phyloP scores from a whole-genome alignment of 2,797 vertebrate genomes.

The Miichthys miiuy region DNA sequence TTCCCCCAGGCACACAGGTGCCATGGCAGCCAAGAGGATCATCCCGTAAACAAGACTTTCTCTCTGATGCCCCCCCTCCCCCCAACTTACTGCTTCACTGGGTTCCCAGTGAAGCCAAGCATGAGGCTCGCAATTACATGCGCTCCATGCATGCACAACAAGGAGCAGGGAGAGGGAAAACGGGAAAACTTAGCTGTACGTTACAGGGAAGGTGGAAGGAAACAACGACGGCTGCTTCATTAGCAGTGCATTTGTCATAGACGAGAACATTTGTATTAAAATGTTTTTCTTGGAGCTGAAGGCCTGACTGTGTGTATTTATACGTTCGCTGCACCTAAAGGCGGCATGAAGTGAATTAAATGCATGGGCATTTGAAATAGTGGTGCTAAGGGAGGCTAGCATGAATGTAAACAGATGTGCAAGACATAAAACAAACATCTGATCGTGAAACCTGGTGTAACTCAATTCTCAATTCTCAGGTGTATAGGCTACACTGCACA shows the following conservation, averaged over 20 bases:
- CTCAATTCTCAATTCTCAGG: neutral
- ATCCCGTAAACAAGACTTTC: constrained; percentile 43
- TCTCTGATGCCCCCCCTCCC: neutral
- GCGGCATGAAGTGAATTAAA: neutral
- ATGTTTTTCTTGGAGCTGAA: constrained; percentile 12
- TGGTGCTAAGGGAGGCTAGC: neutral
- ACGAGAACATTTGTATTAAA: neutral
- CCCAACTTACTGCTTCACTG: constrained; percentile 46
- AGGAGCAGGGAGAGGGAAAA: constrained; percentile 19
- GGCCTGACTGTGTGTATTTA: neutral
- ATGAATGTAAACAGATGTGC: neutral
- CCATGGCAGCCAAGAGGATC: constrained; percentile 33
- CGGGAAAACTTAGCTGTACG: constrained; percentile 6
- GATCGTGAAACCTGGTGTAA: neutral
- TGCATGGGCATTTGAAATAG: neutral
- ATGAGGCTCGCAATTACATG: constrained; percentile 26
- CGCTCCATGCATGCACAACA: constrained; percentile 32
- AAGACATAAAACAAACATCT: neutral
- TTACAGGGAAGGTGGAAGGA: constrained; percentile 13
- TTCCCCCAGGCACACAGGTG: neutral
- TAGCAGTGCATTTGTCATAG: constrained; percentile 21
- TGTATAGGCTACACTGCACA: neutral
- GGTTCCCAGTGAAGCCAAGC: constrained; percentile 40
- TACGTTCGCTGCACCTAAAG: neutral
- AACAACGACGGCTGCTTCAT: neutral